Conservation (phyloP, 2,888 invertebrate species). For the Brachycybe producta region DNA sequence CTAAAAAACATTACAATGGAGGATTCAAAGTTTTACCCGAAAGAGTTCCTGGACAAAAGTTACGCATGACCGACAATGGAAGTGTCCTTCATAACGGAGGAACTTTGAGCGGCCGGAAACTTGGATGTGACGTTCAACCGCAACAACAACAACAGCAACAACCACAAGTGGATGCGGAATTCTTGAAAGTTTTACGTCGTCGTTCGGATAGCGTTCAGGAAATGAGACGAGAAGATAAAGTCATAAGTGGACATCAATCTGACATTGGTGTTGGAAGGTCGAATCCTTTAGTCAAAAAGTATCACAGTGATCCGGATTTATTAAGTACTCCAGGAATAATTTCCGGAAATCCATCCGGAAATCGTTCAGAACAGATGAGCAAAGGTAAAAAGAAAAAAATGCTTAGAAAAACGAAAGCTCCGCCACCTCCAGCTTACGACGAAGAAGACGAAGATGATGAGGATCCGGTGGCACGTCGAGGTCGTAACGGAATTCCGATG, state of each 20-base stretch:
- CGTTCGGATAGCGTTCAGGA: slow-evolving; percentile 1
- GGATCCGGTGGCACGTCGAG: too few relatives aligned
- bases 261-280: neutral
- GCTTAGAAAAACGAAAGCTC: slow-evolving; percentile 18
- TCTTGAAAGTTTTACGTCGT: slow-evolving; percentile 4
- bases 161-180: slow-evolving; percentile 4
- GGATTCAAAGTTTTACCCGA: slow-evolving; percentile 21
- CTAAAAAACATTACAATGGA: slow-evolving; percentile 12
- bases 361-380: slow-evolving; percentile 24
- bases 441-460: neutral
- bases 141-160: neutral
- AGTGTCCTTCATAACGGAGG: slow-evolving; percentile 68
- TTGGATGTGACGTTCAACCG: slow-evolving; percentile 28
- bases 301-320: slow-evolving; percentile 63
- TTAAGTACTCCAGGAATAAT: slow-evolving; percentile 27
- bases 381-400: slow-evolving; percentile 13
- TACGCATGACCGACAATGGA: slow-evolving; percentile 69
- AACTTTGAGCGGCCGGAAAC: slow-evolving; percentile 59
- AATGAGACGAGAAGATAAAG: neutral
- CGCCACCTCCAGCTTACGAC: slow-evolving; percentile 13
- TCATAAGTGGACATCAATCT: neutral
- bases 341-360: slow-evolving; percentile 24
- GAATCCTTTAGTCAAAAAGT: slow-evolving; percentile 36
- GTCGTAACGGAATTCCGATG: too few relatives aligned
- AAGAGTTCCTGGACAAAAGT: slow-evolving; percentile 24